Conservation (phyloP, 2,113 vertebrate species). For the Eira barbara region DNA sequence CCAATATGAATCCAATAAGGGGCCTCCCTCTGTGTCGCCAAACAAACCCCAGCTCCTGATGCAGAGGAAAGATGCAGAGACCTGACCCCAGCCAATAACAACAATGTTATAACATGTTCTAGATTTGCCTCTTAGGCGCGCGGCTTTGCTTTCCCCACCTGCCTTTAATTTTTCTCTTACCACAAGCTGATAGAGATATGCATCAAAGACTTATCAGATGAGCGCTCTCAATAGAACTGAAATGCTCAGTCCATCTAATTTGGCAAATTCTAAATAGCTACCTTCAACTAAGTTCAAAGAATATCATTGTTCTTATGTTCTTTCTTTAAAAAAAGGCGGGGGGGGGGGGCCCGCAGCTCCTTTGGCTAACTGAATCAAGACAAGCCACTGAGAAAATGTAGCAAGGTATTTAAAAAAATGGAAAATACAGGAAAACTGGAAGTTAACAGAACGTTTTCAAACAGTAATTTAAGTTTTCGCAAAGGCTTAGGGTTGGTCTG, state of each 20-base stretch:
- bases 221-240: constrained; percentile 40
- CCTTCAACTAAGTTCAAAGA: constrained; percentile 74
- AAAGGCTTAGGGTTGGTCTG: constrained; percentile 56
- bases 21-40: constrained; percentile 24
- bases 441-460: constrained; percentile 66
- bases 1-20: constrained; percentile 36
- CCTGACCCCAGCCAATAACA: constrained; percentile 64
- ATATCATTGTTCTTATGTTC: constrained; percentile 61
- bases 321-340: background rate
- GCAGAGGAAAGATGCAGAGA: constrained; percentile 29
- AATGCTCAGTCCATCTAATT: constrained; percentile 66
- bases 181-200: constrained; percentile 68
- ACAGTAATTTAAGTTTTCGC: constrained; percentile 66
- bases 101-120: constrained; percentile 72
- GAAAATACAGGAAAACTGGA: constrained; percentile 56
- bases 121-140: constrained; percentile 61
- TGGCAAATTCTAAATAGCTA: constrained; percentile 73
- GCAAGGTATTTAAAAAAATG: constrained; percentile 21
- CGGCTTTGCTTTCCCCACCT: constrained; percentile 66
- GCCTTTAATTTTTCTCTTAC: constrained; percentile 75
- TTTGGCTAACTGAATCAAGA: constrained; percentile 57
- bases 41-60: constrained; percentile 25
- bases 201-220: constrained; percentile 77
- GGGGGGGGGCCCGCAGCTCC: background rate
- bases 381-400: constrained; percentile 1